Base-by-base conservation (phyloP, 2,888 invertebrate species). In the Tanytarsus gracilentus region DNA sequence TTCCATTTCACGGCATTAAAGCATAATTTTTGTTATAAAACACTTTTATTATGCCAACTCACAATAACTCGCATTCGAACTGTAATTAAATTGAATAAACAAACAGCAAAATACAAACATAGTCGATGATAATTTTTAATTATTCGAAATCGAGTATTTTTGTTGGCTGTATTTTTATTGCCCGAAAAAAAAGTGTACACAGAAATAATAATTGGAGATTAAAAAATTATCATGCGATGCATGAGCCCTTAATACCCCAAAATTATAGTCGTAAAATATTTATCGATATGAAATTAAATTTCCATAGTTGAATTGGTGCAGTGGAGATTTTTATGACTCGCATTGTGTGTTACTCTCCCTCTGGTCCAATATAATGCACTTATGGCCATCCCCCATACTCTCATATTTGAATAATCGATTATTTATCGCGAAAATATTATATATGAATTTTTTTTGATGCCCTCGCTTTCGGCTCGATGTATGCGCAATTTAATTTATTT, bases 161-260 rank as follows among this genome's bases (percentile, higher is more conserved):
- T 18, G 44, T 9, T 23, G 5, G 44, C 21, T n/a, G n/a, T n/a
- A n/a, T n/a, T n/a, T n/a, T n/a, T n/a, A n/a, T n/a, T n/a, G n/a
- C n/a, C n/a, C n/a, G n/a, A n/a, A n/a, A n/a, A n/a, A n/a, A n/a
- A n/a, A n/a, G n/a, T n/a, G n/a, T n/a, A n/a, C n/a, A n/a, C n/a
- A n/a, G n/a, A n/a, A n/a, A n/a, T n/a, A 44, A 44, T 44, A 44
- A 44, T 44, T 44, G 44, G 11, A 44, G 44, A 44, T 44, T 44
- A 44, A 44, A 44, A 44, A 44, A 44, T 44, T 44, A 44, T 44
- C 5, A 11, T 44, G 2, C 21, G 18, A 36, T 36, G 11, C 1
- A 44, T 44, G 44, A 16, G 18, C 21, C 18, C 44, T 44, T 44
- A 44, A 44, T 44, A 9, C n/a, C n/a, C n/a, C 21, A 44, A 44